Conservation (phyloP, 2,888 invertebrate species). For the Diloba caeruleocephala region DNA sequence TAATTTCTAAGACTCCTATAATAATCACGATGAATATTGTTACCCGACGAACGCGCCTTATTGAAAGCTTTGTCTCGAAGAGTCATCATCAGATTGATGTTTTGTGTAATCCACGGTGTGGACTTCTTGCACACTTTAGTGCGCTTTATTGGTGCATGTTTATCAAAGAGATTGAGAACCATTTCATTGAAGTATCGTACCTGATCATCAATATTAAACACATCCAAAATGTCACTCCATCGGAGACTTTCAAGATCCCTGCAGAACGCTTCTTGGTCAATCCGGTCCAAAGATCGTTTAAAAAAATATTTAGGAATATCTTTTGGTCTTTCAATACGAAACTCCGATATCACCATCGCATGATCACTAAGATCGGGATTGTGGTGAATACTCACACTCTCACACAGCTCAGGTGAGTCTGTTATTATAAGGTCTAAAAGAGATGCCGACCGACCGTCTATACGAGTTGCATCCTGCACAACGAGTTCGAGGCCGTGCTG, state of each 20-base stretch:
- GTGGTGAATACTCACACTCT: background rate
- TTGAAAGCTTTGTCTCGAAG: background rate
- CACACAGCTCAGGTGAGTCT: background rate
- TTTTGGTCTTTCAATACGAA: conserved; percentile 4
- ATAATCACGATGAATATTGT: background rate
- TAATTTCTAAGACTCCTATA: background rate
- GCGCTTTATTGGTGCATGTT: conserved; percentile 7
- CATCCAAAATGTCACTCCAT: conserved; percentile 1
- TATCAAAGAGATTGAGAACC: background rate
- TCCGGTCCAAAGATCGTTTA: conserved; percentile 1
- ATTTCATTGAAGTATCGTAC: background rate
- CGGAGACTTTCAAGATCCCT: background rate
- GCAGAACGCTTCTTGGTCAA: background rate
- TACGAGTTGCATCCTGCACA: background rate
- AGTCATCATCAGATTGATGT: conserved; percentile 5
- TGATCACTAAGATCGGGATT: conserved; percentile 1
- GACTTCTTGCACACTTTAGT: background rate
- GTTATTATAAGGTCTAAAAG: conserved; percentile 1
- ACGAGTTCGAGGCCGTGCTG: background rate
- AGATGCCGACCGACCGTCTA: background rate
- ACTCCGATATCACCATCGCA: conserved; percentile 6
- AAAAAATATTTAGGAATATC: background rate
- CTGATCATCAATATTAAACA: background rate
- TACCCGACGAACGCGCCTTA: background rate
- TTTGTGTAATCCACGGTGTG: conserved; percentile 4